Base-by-base conservation (phyloP, 2,113 vertebrate genomes). In the Siniperca chuatsi region DNA sequence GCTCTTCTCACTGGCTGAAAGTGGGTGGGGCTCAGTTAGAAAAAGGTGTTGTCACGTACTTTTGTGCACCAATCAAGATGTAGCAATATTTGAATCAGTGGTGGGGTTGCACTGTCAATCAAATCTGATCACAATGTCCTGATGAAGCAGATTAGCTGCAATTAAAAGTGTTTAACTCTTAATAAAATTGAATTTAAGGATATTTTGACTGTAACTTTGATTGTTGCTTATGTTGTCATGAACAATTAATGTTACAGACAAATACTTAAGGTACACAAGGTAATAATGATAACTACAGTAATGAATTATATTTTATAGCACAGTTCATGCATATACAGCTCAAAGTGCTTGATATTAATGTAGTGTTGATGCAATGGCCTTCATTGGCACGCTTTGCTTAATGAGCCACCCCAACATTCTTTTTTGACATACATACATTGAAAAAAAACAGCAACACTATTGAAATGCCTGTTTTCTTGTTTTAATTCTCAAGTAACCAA, bases 371-470 rank as follows among this genome's bases (percentile, higher is more conserved):
- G 33, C 4, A 1, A 54, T 54, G 23, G 48, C 6, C 1, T 52
- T 77, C 13, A 65, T 8, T 8, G 37, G 23, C 70, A 42, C 58
- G 54, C 35, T 20, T 21, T 11, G 55, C 20, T 61, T 54, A 54
- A 54, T 54, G 67, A 79, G 21, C 20, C 54, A 52, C 52, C 52
- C 18, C 37, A 35, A 16, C 4, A 37, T 65, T 25, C 46, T 42
- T 4, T 65, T 70, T 60, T 37, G 6, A 35, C 11, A 12, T 46
- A 46, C 44, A 46, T 46, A 48, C 46, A 48, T 16, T 35, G 29
- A 61, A 64, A 29, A 78, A 72, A 72, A 72, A 74, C 20, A 79
- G 37, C 68, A 23, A 58, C 44, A 23, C 6, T 16, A 20, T 5
- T 40, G 1, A 0, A 67, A 21, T 52, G 4, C 48, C 4, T 25